Evolutionary conservation across 2,888 invertebrate genomes (phyloP), one percentile per base, ranked within the genome.

Genomic region (Sminthurinus aureus): DNA sequence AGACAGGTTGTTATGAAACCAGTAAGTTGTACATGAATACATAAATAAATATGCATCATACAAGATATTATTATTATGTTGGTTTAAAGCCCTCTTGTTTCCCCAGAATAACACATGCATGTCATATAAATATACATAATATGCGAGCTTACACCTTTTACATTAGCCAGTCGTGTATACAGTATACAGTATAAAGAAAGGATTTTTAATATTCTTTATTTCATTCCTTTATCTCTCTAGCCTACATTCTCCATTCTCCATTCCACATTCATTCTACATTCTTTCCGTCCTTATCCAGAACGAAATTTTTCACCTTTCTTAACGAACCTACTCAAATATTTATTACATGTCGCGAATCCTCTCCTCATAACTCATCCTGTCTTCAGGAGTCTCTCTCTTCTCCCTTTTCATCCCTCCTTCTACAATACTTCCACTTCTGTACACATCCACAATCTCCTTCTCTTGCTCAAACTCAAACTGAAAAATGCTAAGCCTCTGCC

Each of bases 301-400:
- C 71, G 52, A 71, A 58, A 75, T 50, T 74, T 74, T 74, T 64
- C 64, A 58, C 64, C 81, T 74, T 74, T 74, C 71, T 51, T 74
- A 81, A 83, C 71, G 73, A 83, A 82, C 75, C 52, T 58, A 58
- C 81, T 79, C 82, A 85, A 76, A 82, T 86, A 86, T 86, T 86
- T 85, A 85, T 86, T 84, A 84, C 86, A 84, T 86, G 85, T 86
- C 86, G 85, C 86, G 83, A 86, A 86, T 86, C 81, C 38, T 79
- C 78, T 52, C 77, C 51, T 67, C 79, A 82, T 86, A 86, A 83
- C 76, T 86, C 84, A 84, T 83, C n/a, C 81, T 75, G 74, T 81
- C 71, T 73, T 24, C 15, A 52, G 18, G 75, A 20, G 75, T 18
- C 15, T 74, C 26, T 74, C 38, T 20, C 74, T 38, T 79, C 75